Evolutionary conservation across 2,888 invertebrate genomes (phyloP).

Genomic region (Oscheius sp.): DNA sequence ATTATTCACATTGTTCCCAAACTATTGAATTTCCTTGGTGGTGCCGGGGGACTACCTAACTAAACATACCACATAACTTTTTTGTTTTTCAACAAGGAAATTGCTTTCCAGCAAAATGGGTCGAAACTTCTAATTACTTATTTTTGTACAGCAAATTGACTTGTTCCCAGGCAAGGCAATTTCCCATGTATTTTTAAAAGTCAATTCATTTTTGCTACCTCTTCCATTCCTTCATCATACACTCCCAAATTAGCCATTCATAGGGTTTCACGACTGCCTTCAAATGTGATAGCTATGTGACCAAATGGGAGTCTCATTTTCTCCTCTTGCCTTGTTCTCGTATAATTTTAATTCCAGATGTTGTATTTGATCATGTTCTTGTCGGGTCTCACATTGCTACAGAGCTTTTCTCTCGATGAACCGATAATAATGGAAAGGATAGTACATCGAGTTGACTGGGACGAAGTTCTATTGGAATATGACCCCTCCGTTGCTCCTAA

Average conservation of each 20-base stretch:
- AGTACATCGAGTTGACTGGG: conserved; percentile 30
- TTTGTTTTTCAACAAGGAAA: neutral
- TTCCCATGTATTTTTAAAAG: too few species aligned
- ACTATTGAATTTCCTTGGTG: conserved; percentile 14
- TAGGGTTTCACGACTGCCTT: conserved; percentile 3
- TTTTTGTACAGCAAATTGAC: neutral
- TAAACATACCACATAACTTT: conserved; percentile 4
- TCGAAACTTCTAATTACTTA: neutral
- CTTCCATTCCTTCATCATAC: too few species aligned
- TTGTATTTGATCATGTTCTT: neutral
- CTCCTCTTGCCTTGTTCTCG: neutral
- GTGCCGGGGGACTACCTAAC: neutral
- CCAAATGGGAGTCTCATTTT: neutral
- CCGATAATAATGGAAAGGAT: conserved; percentile 33
- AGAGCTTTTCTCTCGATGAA: conserved; percentile 23
- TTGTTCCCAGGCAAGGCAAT: neutral
- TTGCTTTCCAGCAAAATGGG: neutral
- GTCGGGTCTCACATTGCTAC: neutral
- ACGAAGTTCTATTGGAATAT: conserved; percentile 30
- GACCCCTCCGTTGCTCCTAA: conserved; percentile 21
- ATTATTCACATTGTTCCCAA: conserved; percentile 19
- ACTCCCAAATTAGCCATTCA: conserved; percentile 11
- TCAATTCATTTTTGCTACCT: too few species aligned
- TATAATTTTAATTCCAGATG: neutral
- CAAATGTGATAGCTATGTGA: neutral